Conservation (phyloP, 2,888 invertebrate species). For the Cacoxenus indagator region DNA sequence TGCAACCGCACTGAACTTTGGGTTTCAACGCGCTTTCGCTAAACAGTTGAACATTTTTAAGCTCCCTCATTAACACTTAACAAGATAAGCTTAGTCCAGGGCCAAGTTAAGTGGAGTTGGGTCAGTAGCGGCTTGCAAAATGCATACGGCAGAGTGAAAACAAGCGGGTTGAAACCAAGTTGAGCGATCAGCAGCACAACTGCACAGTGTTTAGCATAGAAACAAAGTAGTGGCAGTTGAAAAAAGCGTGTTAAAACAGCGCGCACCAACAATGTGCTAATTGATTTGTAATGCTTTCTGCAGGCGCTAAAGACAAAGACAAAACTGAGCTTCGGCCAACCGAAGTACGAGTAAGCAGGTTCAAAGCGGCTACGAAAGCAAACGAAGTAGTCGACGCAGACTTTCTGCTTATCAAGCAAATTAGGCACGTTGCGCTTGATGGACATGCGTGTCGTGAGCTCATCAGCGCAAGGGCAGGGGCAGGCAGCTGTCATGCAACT, state of each 20-base stretch:
- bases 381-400: neutral
- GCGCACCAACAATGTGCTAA: neutral
- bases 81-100: no score
- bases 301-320: constrained; percentile 16
- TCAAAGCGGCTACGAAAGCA: neutral
- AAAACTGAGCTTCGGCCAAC: neutral
- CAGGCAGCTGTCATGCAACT: neutral
- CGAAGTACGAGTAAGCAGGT: neutral
- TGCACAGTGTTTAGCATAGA: neutral
- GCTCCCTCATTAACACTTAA: neutral
- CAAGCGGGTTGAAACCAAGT: neutral
- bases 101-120: neutral
- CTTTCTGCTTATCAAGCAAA: constrained; percentile 11
- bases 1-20: neutral
- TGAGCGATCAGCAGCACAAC: neutral
- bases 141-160: neutral
- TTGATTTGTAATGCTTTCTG: constrained; percentile 16
- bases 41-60: neutral
- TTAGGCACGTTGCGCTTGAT: constrained; percentile 12
- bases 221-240: constrained; percentile 15
- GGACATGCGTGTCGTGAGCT: neutral
- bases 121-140: neutral
- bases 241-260: neutral
- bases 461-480: neutral
- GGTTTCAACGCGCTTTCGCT: no score